These are phyloP conservation scores for Gymnopithys bicolor DNA, from an alignment of 2,797 vertebrate species.

Conservation along the genomic window DNA sequence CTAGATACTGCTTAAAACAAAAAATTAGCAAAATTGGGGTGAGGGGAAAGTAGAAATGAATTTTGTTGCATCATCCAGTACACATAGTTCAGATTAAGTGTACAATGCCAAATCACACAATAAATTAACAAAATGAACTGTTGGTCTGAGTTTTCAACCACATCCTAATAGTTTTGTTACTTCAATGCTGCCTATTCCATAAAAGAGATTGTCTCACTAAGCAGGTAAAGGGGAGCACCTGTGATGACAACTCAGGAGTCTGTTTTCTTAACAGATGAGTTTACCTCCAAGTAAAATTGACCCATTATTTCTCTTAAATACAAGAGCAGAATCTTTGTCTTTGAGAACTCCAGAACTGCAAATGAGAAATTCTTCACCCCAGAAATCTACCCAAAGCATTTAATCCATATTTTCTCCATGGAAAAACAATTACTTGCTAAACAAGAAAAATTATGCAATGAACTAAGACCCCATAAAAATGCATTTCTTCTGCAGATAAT, in stretches of 20 bases:
- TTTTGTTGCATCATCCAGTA: background rate
- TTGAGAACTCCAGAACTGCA: background rate
- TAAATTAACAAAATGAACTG: background rate
- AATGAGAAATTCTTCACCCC: background rate
- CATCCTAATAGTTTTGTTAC: background rate
- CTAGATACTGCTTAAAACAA: background rate
- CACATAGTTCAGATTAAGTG: background rate
- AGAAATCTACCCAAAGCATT: background rate
- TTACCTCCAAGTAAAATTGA: background rate
- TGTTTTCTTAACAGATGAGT: background rate
- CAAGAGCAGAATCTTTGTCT: background rate
- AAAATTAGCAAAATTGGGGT: background rate
- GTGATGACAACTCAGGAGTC: background rate
- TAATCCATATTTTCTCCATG: background rate
- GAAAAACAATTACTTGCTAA: background rate
- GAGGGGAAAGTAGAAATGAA: fast-evolving
- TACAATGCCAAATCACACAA: background rate
- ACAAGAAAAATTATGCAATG: background rate
- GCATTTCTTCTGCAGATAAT: background rate
- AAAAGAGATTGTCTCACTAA: background rate
- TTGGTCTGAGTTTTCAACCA: background rate
- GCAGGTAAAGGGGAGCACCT: background rate
- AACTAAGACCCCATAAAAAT: background rate
- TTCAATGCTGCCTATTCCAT: background rate
- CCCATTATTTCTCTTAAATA: background rate